phyloP scores from a whole-genome alignment of 2,888 invertebrate genomes.

The Neuroscelio doddi region DNA sequence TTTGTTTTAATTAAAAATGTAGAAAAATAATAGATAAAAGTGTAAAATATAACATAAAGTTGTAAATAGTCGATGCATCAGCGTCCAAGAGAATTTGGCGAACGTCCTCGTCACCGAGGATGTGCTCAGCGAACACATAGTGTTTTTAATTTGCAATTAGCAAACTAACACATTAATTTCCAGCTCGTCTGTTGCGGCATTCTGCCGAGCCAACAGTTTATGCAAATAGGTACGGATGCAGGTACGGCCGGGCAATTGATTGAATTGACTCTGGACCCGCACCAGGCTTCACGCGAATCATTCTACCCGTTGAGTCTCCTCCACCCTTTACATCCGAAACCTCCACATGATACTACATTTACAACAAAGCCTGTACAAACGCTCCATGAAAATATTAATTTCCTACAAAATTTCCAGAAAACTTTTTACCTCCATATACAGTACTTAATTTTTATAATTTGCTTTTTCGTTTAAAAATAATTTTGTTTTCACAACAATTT shows the following conservation, averaged over 20 bases:
- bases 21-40: no score
- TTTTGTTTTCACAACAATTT: no score
- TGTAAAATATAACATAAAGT: no score
- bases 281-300: constrained; percentile 27
- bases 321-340: constrained; percentile 22
- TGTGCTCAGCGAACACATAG: constrained; percentile 35
- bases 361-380: constrained; percentile 6
- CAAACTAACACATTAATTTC: constrained; percentile 71
- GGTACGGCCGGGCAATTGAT: constrained; percentile 66
- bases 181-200: constrained; percentile 67
- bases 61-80: no score
- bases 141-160: constrained; percentile 72
- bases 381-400: no score
- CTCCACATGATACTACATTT: constrained; percentile 27
- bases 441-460: no score
- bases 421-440: no score
- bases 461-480: no score
- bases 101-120: constrained; percentile 18
- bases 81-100: constrained; percentile 18
- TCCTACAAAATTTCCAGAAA: no score
- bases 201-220: constrained; percentile 62
- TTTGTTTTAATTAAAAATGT: no score
- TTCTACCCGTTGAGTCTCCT: constrained; percentile 1
- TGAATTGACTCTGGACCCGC: constrained; percentile 67
- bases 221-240: constrained; percentile 65